phyloP scores from a whole-genome alignment of 53 echinoderm and acorn worm genomes.

The Astropecten irregularis region DNA sequence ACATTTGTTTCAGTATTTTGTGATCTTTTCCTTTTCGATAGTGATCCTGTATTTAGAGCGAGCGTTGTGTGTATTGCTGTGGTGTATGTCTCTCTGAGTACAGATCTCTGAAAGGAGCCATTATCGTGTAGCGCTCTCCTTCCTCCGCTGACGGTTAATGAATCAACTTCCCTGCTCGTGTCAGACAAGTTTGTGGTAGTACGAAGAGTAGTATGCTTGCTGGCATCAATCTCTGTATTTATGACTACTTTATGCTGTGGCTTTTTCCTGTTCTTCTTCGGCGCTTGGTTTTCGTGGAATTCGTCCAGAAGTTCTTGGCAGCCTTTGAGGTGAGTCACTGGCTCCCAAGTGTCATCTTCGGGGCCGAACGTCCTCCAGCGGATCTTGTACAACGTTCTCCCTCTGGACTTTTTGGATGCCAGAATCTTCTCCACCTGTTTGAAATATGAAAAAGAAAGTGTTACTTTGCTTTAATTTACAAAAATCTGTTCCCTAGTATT shows the following conservation, averaged over 20 bases:
- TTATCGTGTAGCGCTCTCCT: too few species aligned
- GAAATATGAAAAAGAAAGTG: not conserved
- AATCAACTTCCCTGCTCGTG: too few species aligned
- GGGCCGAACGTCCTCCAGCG: slow-evolving; percentile 53
- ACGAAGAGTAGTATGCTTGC: too few species aligned
- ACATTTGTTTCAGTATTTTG: too few species aligned
- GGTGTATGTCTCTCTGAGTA: too few species aligned
- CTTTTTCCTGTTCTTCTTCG: not conserved
- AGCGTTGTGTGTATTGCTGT: too few species aligned
- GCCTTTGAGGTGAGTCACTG: slow-evolving; percentile 7
- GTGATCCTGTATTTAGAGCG: too few species aligned
- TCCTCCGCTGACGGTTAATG: too few species aligned
- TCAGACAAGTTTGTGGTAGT: too few species aligned
- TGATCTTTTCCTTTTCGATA: too few species aligned
- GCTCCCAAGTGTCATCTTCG: slow-evolving; percentile 52
- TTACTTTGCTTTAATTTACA: too few species aligned
- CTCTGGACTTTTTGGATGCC: slow-evolving; percentile 15
- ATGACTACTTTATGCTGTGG: not conserved
- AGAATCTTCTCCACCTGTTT: slow-evolving; percentile 49
- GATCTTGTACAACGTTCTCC: slow-evolving; percentile 49
- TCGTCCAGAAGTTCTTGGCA: slow-evolving; percentile 19
- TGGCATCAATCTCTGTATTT: not conserved
- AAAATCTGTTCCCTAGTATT: too few species aligned
- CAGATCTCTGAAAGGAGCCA: not conserved
- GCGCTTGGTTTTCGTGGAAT: not conserved